Conservation (phyloP, 2,113 vertebrate species). For the Channa maculata region DNA sequence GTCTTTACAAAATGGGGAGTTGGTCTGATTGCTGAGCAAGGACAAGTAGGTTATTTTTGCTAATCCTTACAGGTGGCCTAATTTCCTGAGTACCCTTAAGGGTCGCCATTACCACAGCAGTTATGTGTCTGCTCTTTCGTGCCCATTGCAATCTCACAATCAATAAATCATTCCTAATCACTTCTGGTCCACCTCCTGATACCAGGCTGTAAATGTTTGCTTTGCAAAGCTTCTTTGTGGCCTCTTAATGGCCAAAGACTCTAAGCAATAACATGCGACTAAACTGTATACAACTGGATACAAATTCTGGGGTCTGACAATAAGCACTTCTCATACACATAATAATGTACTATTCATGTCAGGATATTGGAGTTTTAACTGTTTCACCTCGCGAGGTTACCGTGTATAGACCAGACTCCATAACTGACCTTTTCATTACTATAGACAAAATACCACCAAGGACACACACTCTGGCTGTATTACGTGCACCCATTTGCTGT, state of each 20-base stretch:
- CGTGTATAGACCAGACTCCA: constrained; percentile 11
- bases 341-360: constrained; percentile 23
- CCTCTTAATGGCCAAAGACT: constrained; percentile 7
- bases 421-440: constrained; percentile 40
- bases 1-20: constrained; percentile 3
- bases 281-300: not conserved
- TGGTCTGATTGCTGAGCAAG: constrained; percentile 53
- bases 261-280: constrained; percentile 6
- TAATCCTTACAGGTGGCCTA: constrained; percentile 28
- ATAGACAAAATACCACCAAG: constrained; percentile 26
- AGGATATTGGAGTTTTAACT: constrained; percentile 26
- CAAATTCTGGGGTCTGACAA: not conserved
- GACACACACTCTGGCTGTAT: constrained; percentile 5
- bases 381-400: constrained; percentile 46
- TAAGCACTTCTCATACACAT: constrained; percentile 6
- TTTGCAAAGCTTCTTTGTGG: constrained; percentile 16
- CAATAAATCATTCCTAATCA: constrained; percentile 59
- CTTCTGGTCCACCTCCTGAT: constrained; percentile 35
- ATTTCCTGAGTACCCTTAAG: constrained; percentile 54
- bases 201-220: constrained; percentile 6
- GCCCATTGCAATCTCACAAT: constrained; percentile 35
- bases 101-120: constrained; percentile 33
- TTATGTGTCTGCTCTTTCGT: constrained; percentile 34
- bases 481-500: constrained; percentile 20
- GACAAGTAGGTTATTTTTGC: constrained; percentile 43